Evolutionary conservation across 2,113 vertebrate genomes (phyloP), one percentile per base, ranked within the genome.

Genomic region (Pedionomus torquatus): DNA sequence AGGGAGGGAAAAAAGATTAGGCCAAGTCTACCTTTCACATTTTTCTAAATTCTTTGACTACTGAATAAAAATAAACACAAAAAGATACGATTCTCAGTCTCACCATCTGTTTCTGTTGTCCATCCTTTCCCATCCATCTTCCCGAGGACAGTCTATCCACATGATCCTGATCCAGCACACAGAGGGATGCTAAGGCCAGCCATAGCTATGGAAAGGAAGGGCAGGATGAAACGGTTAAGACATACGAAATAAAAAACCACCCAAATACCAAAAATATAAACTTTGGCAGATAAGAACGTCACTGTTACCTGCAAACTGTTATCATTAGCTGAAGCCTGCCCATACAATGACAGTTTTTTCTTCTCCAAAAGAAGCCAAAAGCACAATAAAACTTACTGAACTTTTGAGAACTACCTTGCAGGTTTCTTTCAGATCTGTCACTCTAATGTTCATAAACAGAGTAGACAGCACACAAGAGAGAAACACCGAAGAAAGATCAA

Each of bases 61-160:
- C 17, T 12, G 14, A 84, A 66, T 78, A 51, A 51, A 82, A 89
- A 75, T 18, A 61, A 75, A 52, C 24, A 90, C 7, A 66, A 74
- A 77, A 52, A 12, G 0, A 1, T 13, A 63, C 1, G 5, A 25
- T 72, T 94, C 87, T 63, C 11, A 79, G 16, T 79, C 98, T 98
- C 90, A 99, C 99, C 99, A 99, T 99, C 97, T 99, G 99, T 84
- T 99, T 99, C 97, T 99, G 99, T 68, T 99, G 99, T 46, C 99
- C 99, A 1, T 99, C 99, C 95, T 99, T 99, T 83, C 99, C 99
- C 99, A 99, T 99, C 99, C 99, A 99, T 80, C 99, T 99, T 66
- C 99, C 99, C 6, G 99, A 99, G 35, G 99, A 99, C 3, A 99
- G 98, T 60, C 99, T 97, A 95, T 99, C 99, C 17, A 99, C 99